These are phyloP conservation scores for Luidia sarsii DNA, from an alignment of 53 echinoderm and acorn worm genomes.

Conservation along the genomic window DNA sequence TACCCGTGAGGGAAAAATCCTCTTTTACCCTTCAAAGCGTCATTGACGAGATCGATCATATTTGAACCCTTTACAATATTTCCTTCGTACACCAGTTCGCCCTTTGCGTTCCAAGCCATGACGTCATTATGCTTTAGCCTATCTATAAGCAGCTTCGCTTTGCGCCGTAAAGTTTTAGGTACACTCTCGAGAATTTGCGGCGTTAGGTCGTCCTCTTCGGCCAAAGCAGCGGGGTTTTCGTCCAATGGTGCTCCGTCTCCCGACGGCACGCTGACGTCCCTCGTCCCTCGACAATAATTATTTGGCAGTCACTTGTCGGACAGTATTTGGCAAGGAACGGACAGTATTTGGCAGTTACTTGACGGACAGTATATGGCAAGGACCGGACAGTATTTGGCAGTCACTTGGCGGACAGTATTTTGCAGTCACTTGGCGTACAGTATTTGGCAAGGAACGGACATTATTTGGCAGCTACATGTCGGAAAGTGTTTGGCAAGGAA, in stretches of 20 bases:
- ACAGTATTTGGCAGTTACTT: too few relatives aligned
- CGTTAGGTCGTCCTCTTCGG: neutral
- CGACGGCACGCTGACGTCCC: neutral
- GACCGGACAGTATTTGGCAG: too few relatives aligned
- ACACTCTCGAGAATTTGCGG: conserved; percentile 33
- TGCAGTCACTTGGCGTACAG: too few relatives aligned
- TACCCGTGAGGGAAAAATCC: conserved; percentile 40
- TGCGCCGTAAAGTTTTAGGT: conserved; percentile 6
- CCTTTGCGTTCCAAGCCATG: conserved; percentile 28
- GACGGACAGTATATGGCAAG: too few relatives aligned
- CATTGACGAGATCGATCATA: conserved; percentile 38
- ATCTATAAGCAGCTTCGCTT: conserved; percentile 15
- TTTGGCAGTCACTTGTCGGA: too few relatives aligned
- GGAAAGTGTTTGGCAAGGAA: too few relatives aligned
- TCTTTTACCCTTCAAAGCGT: conserved; percentile 18
- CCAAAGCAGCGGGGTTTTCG: neutral
- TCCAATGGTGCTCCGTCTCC: neutral
- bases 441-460: too few relatives aligned
- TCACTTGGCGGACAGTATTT: too few relatives aligned
- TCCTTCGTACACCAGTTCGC: conserved; percentile 31
- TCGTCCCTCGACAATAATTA: too few relatives aligned
- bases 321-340: too few relatives aligned
- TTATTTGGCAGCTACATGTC: too few relatives aligned
- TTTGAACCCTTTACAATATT: conserved; percentile 32
- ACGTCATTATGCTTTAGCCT: conserved; percentile 1